phyloP scores from a whole-genome alignment of 2,888 invertebrate species.

The Iphiclides podalirius region DNA sequence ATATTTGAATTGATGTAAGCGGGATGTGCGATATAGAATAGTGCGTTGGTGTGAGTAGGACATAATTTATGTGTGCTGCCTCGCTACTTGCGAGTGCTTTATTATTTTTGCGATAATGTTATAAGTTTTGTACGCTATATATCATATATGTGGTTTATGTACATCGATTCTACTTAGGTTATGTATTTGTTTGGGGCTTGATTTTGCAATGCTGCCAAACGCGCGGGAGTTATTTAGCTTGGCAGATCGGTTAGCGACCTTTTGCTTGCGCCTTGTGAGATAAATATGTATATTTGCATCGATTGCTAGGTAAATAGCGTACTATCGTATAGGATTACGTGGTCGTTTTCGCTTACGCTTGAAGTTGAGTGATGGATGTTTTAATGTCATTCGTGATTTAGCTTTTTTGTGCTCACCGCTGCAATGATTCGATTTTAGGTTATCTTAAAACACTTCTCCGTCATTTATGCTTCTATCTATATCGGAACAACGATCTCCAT shows the following conservation, averaged over 20 bases:
- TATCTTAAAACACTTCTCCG: constrained; percentile 4
- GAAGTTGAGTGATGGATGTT: not conserved
- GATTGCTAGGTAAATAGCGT: constrained; percentile 13
- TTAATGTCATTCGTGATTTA: constrained; percentile 1
- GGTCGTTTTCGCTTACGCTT: not conserved
- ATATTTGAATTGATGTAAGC: constrained; percentile 36
- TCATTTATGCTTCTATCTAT: constrained; percentile 12
- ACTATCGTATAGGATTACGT: constrained; percentile 3
- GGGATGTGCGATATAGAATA: constrained; percentile 35
- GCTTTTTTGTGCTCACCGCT: not conserved
- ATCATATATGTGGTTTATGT: too few species aligned
- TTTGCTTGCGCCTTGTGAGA: constrained; percentile 35
- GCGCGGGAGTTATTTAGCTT: constrained; percentile 35
- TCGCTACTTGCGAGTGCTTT: constrained; percentile 33
- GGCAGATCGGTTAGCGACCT: constrained; percentile 48
- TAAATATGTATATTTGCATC: constrained; percentile 17
- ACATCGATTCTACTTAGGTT: constrained; percentile 39
- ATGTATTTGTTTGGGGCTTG: constrained; percentile 52
- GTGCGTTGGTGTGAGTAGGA: constrained; percentile 37
- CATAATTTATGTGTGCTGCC: constrained; percentile 42
- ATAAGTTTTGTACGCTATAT: constrained; percentile 36
- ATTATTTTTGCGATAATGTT: constrained; percentile 40
- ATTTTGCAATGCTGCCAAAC: constrained; percentile 49
- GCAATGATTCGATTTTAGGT: constrained; percentile 16
- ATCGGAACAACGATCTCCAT: constrained; percentile 12